Evolutionary conservation across 2,888 invertebrate species (phyloP).

Genomic region (Endotricha flammealis): DNA sequence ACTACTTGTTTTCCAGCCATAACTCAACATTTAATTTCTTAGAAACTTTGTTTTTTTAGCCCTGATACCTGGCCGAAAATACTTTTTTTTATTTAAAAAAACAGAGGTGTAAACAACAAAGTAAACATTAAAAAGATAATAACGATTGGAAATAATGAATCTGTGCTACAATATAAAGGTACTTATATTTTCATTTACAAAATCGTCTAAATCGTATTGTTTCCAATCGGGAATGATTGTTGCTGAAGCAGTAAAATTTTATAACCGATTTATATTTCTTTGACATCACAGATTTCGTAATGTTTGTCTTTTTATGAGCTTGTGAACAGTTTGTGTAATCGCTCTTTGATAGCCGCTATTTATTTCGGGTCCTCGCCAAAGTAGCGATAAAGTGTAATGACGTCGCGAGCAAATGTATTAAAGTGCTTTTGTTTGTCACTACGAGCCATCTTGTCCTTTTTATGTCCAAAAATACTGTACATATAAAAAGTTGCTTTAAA

Average conservation of each 20-base stretch:
- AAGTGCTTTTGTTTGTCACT: conserved; percentile 37
- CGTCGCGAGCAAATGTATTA: conserved; percentile 44
- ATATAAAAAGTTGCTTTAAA: no score
- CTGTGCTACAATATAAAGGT: no score
- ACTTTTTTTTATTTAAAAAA: no score
- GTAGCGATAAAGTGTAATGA: conserved; percentile 60
- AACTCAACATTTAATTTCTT: no score
- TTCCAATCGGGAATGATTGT: conserved; percentile 44
- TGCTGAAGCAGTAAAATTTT: conserved; percentile 43
- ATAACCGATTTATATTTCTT: conserved; percentile 61
- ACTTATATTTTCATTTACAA: background rate
- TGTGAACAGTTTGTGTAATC: conserved; percentile 68
- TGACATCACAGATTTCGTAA: conserved; percentile 61
- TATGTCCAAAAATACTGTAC: no score
- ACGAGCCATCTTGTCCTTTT: conserved; percentile 12
- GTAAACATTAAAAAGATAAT: no score
- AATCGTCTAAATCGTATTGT: conserved; percentile 13
- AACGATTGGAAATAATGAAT: no score
- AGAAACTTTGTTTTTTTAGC: no score
- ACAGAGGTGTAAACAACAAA: no score
- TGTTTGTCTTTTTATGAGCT: conserved; percentile 61
- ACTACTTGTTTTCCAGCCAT: no score
- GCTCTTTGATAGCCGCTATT: conserved; percentile 63
- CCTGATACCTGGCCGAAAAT: no score
- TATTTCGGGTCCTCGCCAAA: conserved; percentile 52